Evolutionary conservation across 2,113 vertebrate species (phyloP).

Genomic region (Paralichthys olivaceus): DNA sequence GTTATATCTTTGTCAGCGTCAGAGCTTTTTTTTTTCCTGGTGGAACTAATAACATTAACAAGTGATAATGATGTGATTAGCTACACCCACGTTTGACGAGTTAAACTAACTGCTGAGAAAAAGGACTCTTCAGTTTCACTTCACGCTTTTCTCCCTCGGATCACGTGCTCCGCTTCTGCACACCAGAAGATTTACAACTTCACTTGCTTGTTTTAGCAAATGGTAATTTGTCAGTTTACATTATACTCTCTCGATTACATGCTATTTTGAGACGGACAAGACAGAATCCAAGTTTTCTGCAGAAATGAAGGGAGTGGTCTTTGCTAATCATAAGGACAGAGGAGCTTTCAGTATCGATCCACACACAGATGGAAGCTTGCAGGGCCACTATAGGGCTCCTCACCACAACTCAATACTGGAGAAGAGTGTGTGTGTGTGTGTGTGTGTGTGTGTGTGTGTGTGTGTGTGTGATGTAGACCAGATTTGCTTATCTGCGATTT

Average conservation of each 20-base stretch:
- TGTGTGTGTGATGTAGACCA: constrained; percentile 11
- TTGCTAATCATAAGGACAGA: constrained; percentile 51
- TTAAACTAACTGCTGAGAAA: not conserved
- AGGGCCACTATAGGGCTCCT: constrained; percentile 53
- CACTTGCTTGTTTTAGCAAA: not conserved
- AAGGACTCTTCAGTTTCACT: not conserved
- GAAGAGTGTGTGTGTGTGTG: constrained; percentile 30
- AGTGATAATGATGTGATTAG: not conserved
- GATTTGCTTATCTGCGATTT: constrained; percentile 65
- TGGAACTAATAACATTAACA: not conserved
- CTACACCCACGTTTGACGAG: not conserved
- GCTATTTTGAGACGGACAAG: not conserved
- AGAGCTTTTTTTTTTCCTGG: not conserved
- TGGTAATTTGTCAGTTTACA: not conserved
- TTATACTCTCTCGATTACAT: not conserved
- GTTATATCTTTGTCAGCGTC: not conserved
- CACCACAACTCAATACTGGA: constrained; percentile 75
- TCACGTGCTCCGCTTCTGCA: not conserved
- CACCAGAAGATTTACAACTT: not conserved
- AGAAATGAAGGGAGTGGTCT: constrained; percentile 52
- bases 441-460: constrained; percentile 28
- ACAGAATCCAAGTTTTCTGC: not conserved
- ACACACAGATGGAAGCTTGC: constrained; percentile 63
- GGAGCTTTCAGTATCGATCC: constrained; percentile 71
- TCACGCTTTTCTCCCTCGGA: not conserved